Base-by-base conservation (phyloP, 1,140 invertebrate species). In the Brachionus rotundiformis region DNA sequence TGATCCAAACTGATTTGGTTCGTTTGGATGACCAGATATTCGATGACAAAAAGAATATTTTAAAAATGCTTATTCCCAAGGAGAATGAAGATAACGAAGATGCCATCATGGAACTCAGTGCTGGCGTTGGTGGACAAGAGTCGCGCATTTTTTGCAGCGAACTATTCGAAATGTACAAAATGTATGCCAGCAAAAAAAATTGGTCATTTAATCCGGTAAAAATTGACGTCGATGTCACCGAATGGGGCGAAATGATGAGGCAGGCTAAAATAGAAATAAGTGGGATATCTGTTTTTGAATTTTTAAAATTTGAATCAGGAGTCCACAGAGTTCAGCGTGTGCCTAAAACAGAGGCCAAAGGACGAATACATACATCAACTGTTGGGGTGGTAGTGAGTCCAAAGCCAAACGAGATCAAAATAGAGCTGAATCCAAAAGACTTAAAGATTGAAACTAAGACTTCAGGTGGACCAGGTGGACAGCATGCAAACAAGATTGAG, bases 61-160 rank as follows among this genome's bases (percentile, higher is more conserved):
- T 79, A 25, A 39, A 79, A 27, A 11, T 59, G 1, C 29, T 79
- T 47, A 63, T 59, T n/a, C 76, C 76, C 25, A 49, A 29, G 36
- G 76, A 79, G 27, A 36, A 10, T 1, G 76, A 59, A n/a, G 76
- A 79, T 23, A 54, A 79, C 54, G 76, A 61, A n/a, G 76, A 79
- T 63, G 76, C 59, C 6, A 39, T 79, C 8, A 63, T 98, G 27
- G 95, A 97, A 89, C 90, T 98, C n/a, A 91, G 90, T 63, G 91
- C 94, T 1, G 96, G 96, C n/a, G 94, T 95, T 0, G 97, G 97
- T 27, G 97, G 97, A 0, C 92, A 94, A 85, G 97, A 98, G 89
- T 93, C 97, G 0, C 96, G 96, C 94, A 88, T 98, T 0, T 99
- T 99, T 89, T 92, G 93, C 0, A 89, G 90, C 83, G 94, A 98